phyloP scores from a whole-genome alignment of 1,140 invertebrate species.

The Camponotus floridanus region DNA sequence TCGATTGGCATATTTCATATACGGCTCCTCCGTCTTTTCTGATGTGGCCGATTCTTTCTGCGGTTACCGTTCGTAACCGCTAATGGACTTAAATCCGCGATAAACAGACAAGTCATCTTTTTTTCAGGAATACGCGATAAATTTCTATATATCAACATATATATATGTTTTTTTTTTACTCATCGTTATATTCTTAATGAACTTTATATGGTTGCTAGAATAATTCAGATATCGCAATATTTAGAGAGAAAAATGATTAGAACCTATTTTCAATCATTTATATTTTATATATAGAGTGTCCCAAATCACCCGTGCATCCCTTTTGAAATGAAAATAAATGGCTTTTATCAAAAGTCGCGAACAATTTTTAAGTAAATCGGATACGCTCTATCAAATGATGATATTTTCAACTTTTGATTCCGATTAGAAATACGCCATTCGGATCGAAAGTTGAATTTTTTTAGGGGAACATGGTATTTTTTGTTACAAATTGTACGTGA shows the following conservation, averaged over 20 bases:
- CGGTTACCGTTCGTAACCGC: not conserved
- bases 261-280: not conserved
- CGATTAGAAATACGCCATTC: too few relatives aligned
- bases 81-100: constrained; percentile 11
- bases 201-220: not conserved
- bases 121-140: not conserved
- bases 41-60: not conserved
- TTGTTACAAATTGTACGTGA: too few relatives aligned
- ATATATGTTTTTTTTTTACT: not conserved
- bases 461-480: too few relatives aligned
- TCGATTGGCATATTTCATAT: not conserved
- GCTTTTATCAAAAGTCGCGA: too few relatives aligned
- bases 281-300: not conserved
- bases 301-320: too few relatives aligned
- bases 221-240: not conserved
- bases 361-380: too few relatives aligned
- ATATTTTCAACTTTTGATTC: too few relatives aligned
- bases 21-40: not conserved
- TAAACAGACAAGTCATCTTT: not conserved
- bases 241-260: not conserved
- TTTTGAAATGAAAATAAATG: too few relatives aligned
- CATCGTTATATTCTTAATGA: not conserved
- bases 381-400: too few relatives aligned
- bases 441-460: too few relatives aligned
- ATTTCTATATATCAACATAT: not conserved